Conservation (phyloP, 2,113 vertebrate genomes). For the Himantopus leucocephalus region DNA sequence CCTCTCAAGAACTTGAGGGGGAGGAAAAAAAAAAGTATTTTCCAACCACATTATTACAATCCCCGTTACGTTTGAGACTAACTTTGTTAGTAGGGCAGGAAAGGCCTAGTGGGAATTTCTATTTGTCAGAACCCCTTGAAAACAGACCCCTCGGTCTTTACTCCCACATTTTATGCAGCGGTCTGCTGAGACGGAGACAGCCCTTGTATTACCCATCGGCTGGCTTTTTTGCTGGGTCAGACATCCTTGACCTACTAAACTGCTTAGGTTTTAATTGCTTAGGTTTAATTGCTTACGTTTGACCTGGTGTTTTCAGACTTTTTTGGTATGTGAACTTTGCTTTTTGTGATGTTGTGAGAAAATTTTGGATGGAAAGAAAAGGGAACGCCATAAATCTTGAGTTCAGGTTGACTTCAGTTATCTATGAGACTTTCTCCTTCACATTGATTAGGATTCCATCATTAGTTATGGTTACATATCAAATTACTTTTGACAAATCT, state of each 20-base stretch:
- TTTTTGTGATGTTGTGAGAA: background rate
- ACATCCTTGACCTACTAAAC: background rate
- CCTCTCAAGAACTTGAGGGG: background rate
- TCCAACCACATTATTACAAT: background rate
- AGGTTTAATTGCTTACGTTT: background rate
- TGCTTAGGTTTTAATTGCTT: constrained; percentile 12
- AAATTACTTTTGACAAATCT: background rate
- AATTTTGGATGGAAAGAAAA: background rate
- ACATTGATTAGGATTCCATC: background rate
- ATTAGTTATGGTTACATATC: background rate
- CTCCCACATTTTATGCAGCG: background rate
- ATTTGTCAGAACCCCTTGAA: background rate
- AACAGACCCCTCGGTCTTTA: background rate
- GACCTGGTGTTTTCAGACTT: background rate
- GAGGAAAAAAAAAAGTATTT: background rate
- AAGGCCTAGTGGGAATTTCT: background rate
- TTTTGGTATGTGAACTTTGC: background rate
- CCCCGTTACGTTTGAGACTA: background rate
- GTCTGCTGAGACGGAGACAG: background rate
- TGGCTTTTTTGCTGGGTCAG: background rate
- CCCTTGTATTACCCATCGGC: background rate
- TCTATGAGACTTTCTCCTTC: background rate
- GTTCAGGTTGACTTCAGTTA: background rate
- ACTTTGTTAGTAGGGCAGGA: background rate
- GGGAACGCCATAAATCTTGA: background rate